Conservation (phyloP, 2,888 invertebrate genomes). For the Agrotis ipsilon region DNA sequence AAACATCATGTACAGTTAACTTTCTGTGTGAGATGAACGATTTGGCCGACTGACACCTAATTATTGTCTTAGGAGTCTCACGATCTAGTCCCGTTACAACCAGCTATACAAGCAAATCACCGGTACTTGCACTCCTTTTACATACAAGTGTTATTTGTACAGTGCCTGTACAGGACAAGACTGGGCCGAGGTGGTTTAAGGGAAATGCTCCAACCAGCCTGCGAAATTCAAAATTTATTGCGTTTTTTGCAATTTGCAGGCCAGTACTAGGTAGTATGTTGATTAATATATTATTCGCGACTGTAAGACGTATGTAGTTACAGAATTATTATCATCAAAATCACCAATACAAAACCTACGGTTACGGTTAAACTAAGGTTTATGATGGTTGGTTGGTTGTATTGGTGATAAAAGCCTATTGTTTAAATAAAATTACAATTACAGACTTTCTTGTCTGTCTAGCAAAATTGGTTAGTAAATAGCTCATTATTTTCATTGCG, state of each 20-base stretch:
- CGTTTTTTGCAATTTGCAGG: too few species aligned
- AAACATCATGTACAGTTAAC: constrained; percentile 82
- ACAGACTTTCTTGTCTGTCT: constrained; percentile 11
- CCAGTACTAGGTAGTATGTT: too few species aligned
- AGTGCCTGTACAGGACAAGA: constrained; percentile 41
- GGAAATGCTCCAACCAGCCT: too few species aligned
- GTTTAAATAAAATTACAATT: constrained; percentile 41
- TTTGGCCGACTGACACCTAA: constrained; percentile 85
- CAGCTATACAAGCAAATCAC: constrained; percentile 59
- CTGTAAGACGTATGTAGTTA: too few species aligned
- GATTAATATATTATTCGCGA: too few species aligned
- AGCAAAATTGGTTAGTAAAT: constrained; percentile 22
- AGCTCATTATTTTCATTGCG: constrained; percentile 31
- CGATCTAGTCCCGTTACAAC: constrained; percentile 80
- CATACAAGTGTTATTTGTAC: constrained; percentile 47
- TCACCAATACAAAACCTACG: too few species aligned
- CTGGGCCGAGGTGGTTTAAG: constrained; percentile 14
- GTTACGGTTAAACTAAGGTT: too few species aligned
- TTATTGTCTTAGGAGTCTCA: constrained; percentile 78
- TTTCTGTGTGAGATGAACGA: constrained; percentile 77
- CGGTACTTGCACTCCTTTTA: constrained; percentile 61
- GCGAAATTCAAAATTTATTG: too few species aligned
- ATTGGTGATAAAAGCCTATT: too few species aligned
- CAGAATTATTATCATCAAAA: too few species aligned
- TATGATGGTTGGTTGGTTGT: too few species aligned